Evolutionary conservation across 2,113 vertebrate species (phyloP), one percentile per base, ranked within the genome.

Genomic region (Balaenoptera acutorostrata): DNA sequence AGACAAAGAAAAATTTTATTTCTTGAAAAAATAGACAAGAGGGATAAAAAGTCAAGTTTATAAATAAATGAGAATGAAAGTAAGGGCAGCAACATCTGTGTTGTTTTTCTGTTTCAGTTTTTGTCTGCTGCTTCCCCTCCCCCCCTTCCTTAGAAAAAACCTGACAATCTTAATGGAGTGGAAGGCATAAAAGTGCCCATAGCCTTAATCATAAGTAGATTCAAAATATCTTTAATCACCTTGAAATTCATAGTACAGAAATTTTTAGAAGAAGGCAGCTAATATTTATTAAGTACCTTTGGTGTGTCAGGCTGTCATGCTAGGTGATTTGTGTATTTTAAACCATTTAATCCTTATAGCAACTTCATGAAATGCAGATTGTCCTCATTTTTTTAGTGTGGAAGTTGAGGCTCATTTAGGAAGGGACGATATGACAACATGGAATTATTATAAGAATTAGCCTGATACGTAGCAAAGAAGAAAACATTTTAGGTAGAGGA

Each of bases 81-180:
- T 81, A 89, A 86, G 41, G 78, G 21, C 36, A 80, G 27, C 52
- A 69, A 46, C 46, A 14, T 91, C 64, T 5, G 1, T 83, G 49
- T 68, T 77, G 10, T 52, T 88, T 83, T 77, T 93, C 55, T 91
- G 52, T 83, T 97, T 85, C 46, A 82, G n/a, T 66, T 90, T 95
- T 96, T 94, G 25, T 55, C 39, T 52, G 20, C 46, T 84, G 36
- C 31, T n/a, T 71, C 66, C 46, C 14, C 29, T 33, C 41, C 29
- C 11, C 36, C 25, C 1, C 59, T 36, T 59, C 71, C 77, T 72
- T 59, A 21, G 46, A 15, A 69, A 74, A 78, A 74, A 46, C 83
- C 39, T 44, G 78, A 68, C 46, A 36, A 0, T 89, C 20, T 84
- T 81, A 96, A 55, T 81, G 44, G 49, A 71, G 17, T 89, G 52